Base-by-base conservation (phyloP, 2,888 invertebrate species). In the Horisme vitalbata region DNA sequence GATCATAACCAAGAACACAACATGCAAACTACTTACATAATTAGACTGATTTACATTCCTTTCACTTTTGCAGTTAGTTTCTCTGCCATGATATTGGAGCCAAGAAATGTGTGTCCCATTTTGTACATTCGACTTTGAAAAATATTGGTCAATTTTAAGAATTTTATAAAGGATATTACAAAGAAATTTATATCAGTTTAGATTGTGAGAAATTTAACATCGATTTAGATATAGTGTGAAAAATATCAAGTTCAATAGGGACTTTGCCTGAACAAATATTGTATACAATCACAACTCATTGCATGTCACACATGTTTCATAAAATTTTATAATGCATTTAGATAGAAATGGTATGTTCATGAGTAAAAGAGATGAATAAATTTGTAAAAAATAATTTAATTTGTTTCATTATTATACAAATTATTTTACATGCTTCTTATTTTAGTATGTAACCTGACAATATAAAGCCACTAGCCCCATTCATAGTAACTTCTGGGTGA, bases 401-500 rank as follows among this genome's bases (percentile, higher is more conserved):
- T 59, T 63, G 58, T 61, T 58, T 65, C 38, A 46, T 56, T 56
- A n/a, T n/a, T 51, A 51, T 24, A 35, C 37, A 43, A 38, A 39
- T 41, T 47, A 20, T 18, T 38, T 5, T 12, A 21, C 43, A 58
- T 55, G 41, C 53, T 45, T 47, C 12, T 71, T 68, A 91, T 70
- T 75, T 90, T 64, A 83, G 80, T 71, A 75, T 84, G 74, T 89
- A 92, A 47, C 95, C 98, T 54, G 94, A 93, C 56, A 99, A 86
- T 51, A 99, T 83, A 82, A 94, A 99, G 0, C 99, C 99, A 68
- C 98, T 96, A 47, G 93, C 93, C 31, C 94, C 94, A 72, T 93
- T 95, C 95, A 98, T 99, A 63, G 93, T 93, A 21, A 99, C 97
- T 73, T 96, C 94, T 1, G 99, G 99, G 90, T 99, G 99, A 10